These are phyloP conservation scores for Sarcophaga variegata DNA, from an alignment of 2,888 invertebrate species.

Conservation along the genomic window DNA sequence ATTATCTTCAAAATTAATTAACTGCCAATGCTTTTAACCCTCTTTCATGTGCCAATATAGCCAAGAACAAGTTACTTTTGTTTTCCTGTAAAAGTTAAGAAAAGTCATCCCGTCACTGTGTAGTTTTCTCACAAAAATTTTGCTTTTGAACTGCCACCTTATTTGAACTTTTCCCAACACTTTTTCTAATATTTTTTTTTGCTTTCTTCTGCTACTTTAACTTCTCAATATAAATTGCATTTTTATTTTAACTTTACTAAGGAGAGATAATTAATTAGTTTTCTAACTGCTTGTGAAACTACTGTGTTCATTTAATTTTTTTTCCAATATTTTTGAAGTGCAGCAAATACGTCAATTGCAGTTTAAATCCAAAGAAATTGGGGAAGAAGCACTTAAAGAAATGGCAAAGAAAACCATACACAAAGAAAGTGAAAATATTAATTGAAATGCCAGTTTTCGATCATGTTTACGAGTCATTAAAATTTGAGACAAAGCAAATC, in stretches of 20 bases:
- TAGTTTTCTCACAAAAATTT: not conserved
- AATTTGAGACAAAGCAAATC: not conserved
- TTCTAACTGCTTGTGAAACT: slow-evolving; percentile 4
- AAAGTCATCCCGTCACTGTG: not conserved
- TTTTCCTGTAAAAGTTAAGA: not conserved
- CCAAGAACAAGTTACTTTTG: not conserved
- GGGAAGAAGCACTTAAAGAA: not conserved
- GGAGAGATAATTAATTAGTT: slow-evolving; percentile 66
- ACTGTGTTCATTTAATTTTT: not conserved
- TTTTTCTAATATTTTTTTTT: not conserved
- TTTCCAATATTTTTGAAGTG: not conserved
- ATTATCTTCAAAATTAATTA: not conserved
- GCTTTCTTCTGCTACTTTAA: too few relatives aligned
- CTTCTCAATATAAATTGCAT: slow-evolving; percentile 52
- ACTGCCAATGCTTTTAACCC: not conserved
- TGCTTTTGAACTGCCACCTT: not conserved
- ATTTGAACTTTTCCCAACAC: not conserved
- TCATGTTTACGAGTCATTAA: not conserved
- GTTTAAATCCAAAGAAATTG: not conserved
- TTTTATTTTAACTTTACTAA: slow-evolving; percentile 56
- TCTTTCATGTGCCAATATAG: not conserved
- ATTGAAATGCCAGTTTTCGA: not conserved
- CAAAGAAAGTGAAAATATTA: not conserved
- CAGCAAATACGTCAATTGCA: not conserved
- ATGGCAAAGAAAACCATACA: not conserved